A percentile compares a stretch with the other conserved stretches of the same genome.
phyloP scores from a whole-genome alignment of 2,797 vertebrate genomes.

The Muscicapa striata region DNA sequence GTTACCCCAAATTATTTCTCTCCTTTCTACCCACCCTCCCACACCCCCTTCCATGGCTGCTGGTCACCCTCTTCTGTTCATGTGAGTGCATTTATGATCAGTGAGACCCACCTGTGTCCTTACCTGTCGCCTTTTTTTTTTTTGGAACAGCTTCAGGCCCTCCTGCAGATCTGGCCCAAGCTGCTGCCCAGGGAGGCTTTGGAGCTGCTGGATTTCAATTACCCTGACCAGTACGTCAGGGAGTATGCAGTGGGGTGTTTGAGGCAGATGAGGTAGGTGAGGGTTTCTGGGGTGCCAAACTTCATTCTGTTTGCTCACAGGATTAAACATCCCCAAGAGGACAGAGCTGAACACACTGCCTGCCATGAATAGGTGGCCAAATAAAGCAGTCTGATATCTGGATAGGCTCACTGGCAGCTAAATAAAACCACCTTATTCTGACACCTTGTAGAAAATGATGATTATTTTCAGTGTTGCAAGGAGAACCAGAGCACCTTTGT shows the following conservation, averaged over 20 bases:
- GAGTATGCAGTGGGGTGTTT: constrained; percentile 94
- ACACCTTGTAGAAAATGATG: neutral
- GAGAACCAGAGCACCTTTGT: neutral
- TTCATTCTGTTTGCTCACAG: neutral
- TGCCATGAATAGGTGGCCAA: neutral
- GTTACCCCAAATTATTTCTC: neutral
- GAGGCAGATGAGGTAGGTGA: constrained; percentile 88
- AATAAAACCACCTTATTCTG: neutral
- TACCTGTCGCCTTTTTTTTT: neutral
- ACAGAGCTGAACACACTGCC: neutral
- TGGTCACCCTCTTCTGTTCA: neutral
- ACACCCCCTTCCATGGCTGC: too few species aligned
- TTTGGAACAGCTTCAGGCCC: constrained; percentile 89
- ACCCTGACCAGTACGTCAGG: constrained; percentile 96
- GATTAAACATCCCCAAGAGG: neutral
- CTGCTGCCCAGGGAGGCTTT: constrained; percentile 93
- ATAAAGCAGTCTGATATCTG: neutral
- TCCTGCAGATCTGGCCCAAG: constrained; percentile 97
- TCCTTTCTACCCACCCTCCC: too few species aligned
- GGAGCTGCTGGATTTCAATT: constrained; percentile 97
- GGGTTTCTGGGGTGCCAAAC: neutral
- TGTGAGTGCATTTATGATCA: neutral
- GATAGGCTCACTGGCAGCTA: neutral
- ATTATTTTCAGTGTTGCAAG: neutral
- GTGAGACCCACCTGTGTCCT: neutral